Evolutionary conservation across 2,113 vertebrate genomes (phyloP).

Genomic region (Haemorhous mexicanus): DNA sequence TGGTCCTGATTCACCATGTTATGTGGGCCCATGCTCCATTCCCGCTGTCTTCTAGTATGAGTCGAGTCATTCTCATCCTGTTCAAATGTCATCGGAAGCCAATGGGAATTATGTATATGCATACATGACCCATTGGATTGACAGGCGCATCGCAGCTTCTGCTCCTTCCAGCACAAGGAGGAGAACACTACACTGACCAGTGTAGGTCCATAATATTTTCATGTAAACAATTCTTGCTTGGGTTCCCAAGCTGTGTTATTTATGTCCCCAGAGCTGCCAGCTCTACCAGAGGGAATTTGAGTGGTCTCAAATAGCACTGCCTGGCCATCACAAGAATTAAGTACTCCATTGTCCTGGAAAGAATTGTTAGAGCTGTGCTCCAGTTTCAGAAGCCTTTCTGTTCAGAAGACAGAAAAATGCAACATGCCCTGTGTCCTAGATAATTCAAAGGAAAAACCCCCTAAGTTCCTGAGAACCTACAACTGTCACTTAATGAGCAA

Average conservation of each 20-base stretch:
- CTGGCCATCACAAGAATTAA: constrained; percentile 21
- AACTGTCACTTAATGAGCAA: neutral
- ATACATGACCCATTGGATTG: fast-evolving
- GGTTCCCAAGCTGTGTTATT: neutral
- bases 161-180: neutral
- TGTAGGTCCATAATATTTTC: neutral
- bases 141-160: fast-evolving
- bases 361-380: constrained; percentile 20
- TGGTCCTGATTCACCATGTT: neutral
- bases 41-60: neutral
- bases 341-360: constrained; percentile 30
- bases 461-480: neutral
- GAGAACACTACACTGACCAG: neutral
- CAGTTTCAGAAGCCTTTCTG: constrained; percentile 42
- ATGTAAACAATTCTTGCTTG: neutral
- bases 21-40: fast-evolving
- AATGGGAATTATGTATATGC: neutral
- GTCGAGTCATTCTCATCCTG: neutral
- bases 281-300: constrained; percentile 8
- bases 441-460: constrained; percentile 26
- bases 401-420: constrained; percentile 20
- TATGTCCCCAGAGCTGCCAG: constrained; percentile 28
- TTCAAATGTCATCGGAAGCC: neutral
- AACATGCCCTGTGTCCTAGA: neutral
- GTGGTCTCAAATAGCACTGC: neutral